A percentile compares a stretch with the other conserved stretches of the same genome.
These are phyloP conservation scores for Urocynchramus pylzowi DNA, from an alignment of 2,113 vertebrate species.

Conservation along the genomic window DNA sequence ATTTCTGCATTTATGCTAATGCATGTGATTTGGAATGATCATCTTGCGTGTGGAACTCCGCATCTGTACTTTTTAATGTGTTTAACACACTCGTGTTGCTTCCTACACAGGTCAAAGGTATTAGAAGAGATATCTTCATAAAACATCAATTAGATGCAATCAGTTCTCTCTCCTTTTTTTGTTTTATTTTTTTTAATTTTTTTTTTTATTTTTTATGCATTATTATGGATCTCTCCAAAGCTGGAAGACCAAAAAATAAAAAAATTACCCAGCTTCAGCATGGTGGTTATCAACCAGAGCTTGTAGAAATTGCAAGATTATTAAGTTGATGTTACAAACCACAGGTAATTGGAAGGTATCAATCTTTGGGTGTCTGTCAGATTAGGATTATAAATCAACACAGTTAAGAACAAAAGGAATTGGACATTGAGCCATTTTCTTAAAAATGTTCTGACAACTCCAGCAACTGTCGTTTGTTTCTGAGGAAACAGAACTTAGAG, in stretches of 20 bases:
- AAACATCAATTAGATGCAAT: not conserved
- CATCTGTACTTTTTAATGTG: not conserved
- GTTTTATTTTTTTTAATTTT: too few relatives aligned
- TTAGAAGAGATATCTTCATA: not conserved
- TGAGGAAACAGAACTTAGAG: not conserved
- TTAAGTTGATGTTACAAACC: not conserved
- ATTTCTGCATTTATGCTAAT: constrained; percentile 57
- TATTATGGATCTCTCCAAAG: not conserved
- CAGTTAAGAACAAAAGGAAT: not conserved
- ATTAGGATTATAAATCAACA: not conserved
- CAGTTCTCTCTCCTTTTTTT: not conserved
- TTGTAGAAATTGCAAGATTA: not conserved
- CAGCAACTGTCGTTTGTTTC: not conserved
- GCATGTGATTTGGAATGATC: constrained; percentile 28
- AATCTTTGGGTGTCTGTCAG: not conserved
- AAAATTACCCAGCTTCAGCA: not conserved
- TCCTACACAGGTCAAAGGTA: not conserved
- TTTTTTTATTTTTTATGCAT: not conserved
- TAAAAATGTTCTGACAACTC: not conserved
- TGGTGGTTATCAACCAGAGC: not conserved
- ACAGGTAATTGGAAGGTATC: not conserved
- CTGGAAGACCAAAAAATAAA: not conserved
- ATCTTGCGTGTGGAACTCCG: not conserved
- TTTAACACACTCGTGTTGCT: not conserved
- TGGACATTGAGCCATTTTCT: not conserved